phyloP scores from a whole-genome alignment of 2,113 vertebrate genomes.

The Gallinago paraguaiae region DNA sequence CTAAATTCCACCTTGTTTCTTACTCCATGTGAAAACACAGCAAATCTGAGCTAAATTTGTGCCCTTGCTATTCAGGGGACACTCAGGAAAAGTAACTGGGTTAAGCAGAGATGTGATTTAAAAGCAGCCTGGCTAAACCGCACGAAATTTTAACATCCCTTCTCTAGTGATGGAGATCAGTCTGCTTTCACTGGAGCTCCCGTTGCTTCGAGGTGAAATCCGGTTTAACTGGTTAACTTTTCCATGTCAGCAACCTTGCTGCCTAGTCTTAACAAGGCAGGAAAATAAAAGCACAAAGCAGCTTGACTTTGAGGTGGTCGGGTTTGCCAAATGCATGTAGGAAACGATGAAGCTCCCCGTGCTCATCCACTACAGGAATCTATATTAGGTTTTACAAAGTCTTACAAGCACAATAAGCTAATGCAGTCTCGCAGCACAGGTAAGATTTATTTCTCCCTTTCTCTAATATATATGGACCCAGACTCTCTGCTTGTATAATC shows the following conservation, averaged over 20 bases:
- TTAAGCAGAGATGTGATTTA: conserved; percentile 11
- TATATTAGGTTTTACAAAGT: conserved; percentile 30
- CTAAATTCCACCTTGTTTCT: not conserved
- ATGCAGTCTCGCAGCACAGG: not conserved
- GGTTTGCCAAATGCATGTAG: not conserved
- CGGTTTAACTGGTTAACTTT: not conserved
- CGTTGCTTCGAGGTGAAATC: not conserved
- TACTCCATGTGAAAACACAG: not conserved
- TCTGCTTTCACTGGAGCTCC: not conserved
- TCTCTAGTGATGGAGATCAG: not conserved
- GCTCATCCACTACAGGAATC: not conserved
- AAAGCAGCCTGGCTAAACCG: not conserved
- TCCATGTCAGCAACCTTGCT: not conserved
- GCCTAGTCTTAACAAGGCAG: not conserved
- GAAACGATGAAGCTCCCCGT: not conserved
- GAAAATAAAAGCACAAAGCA: not conserved
- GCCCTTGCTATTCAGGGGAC: not conserved
- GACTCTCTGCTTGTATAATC: conserved; percentile 41
- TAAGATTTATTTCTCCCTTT: conserved; percentile 49
- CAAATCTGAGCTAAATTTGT: not conserved
- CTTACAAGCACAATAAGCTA: conserved; percentile 36
- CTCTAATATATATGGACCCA: not conserved
- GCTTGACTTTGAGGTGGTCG: not conserved
- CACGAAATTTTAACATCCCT: not conserved
- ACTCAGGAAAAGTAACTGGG: not conserved